Percentiles rank a stretch among this genome's conserved stretches.
Evolutionary conservation across 2,113 vertebrate genomes (phyloP).

Genomic region (Crocuta crocuta): DNA sequence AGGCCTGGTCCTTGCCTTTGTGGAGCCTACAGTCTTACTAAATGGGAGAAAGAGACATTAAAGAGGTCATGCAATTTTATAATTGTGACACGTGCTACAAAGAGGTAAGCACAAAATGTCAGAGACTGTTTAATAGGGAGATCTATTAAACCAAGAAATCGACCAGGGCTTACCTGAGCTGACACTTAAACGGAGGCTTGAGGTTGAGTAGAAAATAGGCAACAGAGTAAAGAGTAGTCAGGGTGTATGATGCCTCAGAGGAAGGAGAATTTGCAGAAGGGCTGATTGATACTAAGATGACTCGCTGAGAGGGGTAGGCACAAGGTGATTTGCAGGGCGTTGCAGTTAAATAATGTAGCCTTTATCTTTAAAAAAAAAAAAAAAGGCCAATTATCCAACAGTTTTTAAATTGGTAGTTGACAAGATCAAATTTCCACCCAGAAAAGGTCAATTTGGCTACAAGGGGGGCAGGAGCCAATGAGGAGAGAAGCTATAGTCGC

Average conservation of each 20-base stretch:
- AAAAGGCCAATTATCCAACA: not conserved
- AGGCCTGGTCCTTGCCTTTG: not conserved
- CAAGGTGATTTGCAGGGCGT: not conserved
- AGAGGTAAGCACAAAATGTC: not conserved
- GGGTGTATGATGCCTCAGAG: not conserved
- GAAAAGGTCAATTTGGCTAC: not conserved
- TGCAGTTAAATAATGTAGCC: not conserved
- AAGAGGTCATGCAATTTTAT: not conserved
- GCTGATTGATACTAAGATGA: not conserved
- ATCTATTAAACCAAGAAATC: not conserved
- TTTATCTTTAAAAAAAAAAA: not conserved
- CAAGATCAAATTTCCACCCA: not conserved
- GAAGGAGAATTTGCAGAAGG: not conserved
- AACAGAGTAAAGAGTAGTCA: not conserved
- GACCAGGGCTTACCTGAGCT: not conserved
- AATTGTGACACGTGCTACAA: not conserved
- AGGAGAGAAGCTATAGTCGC: not conserved
- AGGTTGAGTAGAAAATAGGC: not conserved
- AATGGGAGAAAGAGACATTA: not conserved
- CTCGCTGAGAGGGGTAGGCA: not conserved
- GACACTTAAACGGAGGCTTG: not conserved
- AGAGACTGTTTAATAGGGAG: not conserved
- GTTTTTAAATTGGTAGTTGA: not conserved
- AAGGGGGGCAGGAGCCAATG: not conserved
- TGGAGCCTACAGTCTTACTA: not conserved